Percentiles rank a stretch among this genome's conserved stretches.
phyloP scores from a whole-genome alignment of 1,140 invertebrate genomes.

The Bombyx mandarina region DNA sequence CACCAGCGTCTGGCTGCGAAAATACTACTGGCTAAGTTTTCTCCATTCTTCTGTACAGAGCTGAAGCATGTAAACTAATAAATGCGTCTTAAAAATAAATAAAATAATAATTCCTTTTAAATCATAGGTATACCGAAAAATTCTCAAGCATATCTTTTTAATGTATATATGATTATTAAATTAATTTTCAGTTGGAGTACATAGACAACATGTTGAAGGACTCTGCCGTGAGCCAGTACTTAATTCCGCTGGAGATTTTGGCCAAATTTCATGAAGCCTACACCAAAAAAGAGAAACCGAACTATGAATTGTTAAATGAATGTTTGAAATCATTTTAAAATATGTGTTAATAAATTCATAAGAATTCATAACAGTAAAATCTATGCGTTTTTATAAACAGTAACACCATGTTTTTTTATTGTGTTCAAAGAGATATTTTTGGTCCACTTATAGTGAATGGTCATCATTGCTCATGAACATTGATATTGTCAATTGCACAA shows the following conservation, averaged over 20 bases:
- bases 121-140: not conserved
- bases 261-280: slow-evolving; percentile 27
- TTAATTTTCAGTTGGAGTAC: slow-evolving; percentile 38
- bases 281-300: slow-evolving; percentile 14
- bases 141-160: not conserved
- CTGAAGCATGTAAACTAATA: not conserved
- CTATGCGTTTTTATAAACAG: too few relatives aligned
- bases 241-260: slow-evolving; percentile 30
- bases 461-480: too few relatives aligned
- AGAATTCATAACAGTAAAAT: too few relatives aligned
- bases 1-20: too few relatives aligned
- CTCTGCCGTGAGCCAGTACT: slow-evolving; percentile 40
- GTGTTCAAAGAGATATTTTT: too few relatives aligned
- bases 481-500: too few relatives aligned
- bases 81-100: not conserved
- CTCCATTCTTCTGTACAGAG: too few relatives aligned
- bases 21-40: too few relatives aligned
- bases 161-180: not conserved
- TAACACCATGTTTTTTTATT: too few relatives aligned
- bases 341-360: too few relatives aligned
- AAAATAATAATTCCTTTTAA: too few relatives aligned
- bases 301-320: slow-evolving; percentile 30
- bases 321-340: not conserved
- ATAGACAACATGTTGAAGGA: slow-evolving; percentile 41
- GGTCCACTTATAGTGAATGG: too few relatives aligned